Base-by-base conservation (phyloP, 2,888 invertebrate genomes). In the Exephanes ischioxanthus region DNA sequence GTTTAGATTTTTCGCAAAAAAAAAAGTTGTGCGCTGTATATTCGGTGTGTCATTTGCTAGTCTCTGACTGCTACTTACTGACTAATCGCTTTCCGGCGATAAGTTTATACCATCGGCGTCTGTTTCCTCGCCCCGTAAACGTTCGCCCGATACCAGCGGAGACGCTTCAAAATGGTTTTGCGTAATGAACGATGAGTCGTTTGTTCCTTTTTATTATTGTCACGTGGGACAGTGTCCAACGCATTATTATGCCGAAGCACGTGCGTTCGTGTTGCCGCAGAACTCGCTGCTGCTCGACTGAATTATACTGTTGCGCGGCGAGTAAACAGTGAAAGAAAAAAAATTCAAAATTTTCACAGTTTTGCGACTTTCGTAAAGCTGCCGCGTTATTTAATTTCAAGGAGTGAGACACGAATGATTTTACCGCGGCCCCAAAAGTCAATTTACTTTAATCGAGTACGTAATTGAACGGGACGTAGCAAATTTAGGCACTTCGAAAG, bases 171-270 rank as follows among this genome's bases (percentile, higher is more conserved):
- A 70, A 70, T 53, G n/a, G n/a, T 72, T 81, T 84, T 70, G 77
- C 80, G 73, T 77, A 77, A 80, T 72, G 66, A 6, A 77, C 68
- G 58, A 76, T 41, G 51, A 33, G 48, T 66, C 77, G 61, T 53
- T 68, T 72, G 58, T 80, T 41, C 71, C 51, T 72, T n/a, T 76
- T 70, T 58, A 61, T 71, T 80, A 81, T 73, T 68, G 77, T 81
- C 72, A 67, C 76, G 61, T 80, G 71, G 76, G 45, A 37, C 37
- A 26, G 55, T 76, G 48, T 58, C 41, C 30, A 22, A 41, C 41
- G 9, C 53, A 41, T 30, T 77, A 71, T 73, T 51, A 51, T 41
- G 37, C 51, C 16, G 26, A 37, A 68, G 51, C 84, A 84, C 81
- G 84, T 84, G 80, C 80, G 45, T 72, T 22, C 11, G 22, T 6